A percentile compares a stretch with the other conserved stretches of the same genome.
Conservation (phyloP, 2,888 invertebrate genomes). For the Nephrotoma appendiculata region DNA sequence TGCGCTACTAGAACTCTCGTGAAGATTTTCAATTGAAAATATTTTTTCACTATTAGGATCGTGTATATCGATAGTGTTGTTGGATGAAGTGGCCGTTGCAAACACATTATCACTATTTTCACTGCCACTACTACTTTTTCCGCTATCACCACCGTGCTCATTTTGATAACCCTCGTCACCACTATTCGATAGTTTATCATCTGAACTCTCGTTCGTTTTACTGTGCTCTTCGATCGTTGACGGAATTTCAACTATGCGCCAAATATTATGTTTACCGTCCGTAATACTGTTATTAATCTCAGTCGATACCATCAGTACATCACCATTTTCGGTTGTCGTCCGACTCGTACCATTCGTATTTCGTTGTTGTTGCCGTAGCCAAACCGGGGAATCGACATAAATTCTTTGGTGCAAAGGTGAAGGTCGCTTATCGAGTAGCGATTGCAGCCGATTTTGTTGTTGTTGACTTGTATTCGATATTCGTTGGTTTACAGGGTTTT, state of each 20-base stretch:
- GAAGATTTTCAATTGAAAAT: neutral
- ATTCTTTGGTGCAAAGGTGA: slow-evolving; percentile 35
- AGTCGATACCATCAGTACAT: slow-evolving; percentile 18
- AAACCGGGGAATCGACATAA: slow-evolving; percentile 44
- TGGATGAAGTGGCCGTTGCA: slow-evolving; percentile 14
- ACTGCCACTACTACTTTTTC: slow-evolving; percentile 9
- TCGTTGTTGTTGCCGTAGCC: slow-evolving; percentile 37
- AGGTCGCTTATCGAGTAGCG: slow-evolving; percentile 39
- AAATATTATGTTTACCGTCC: slow-evolving; percentile 32
- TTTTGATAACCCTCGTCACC: neutral
- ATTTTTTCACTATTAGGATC: neutral
- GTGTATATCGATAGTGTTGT: neutral
- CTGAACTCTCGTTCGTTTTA: neutral
- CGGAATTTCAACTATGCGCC: slow-evolving; percentile 37
- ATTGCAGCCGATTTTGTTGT: slow-evolving; percentile 31
- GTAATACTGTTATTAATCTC: slow-evolving; percentile 32
- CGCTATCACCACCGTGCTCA: neutral
- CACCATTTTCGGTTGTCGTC: slow-evolving; percentile 19
- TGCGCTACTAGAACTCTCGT: neutral
- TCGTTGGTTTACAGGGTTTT: slow-evolving; percentile 31
- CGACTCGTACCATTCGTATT: slow-evolving; percentile 16
- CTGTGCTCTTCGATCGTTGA: slow-evolving; percentile 26
- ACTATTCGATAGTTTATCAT: neutral
- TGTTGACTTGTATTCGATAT: slow-evolving; percentile 32
- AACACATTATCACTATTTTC: slow-evolving; percentile 25